Percentiles rank a stretch among this genome's conserved stretches.
Conservation (phyloP, 2,113 vertebrate species). For the Pongo abelii region DNA sequence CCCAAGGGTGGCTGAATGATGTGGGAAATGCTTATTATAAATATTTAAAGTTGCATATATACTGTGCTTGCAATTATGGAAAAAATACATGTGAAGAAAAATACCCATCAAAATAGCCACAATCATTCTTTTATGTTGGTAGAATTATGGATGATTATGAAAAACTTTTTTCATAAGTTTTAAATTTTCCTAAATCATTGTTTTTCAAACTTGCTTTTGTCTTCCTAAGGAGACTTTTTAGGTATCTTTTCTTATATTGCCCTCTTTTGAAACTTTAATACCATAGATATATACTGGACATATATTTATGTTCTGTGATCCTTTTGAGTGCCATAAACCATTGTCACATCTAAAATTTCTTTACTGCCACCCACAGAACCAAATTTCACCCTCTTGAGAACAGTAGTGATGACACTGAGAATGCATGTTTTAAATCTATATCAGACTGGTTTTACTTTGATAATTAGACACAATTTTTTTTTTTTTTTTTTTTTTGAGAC, state of each 20-base stretch:
- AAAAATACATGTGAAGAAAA: conserved; percentile 31
- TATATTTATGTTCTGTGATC: neutral
- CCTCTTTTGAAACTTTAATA: neutral
- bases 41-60: neutral
- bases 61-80: neutral
- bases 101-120: neutral
- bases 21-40: neutral
- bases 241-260: neutral
- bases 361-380: neutral
- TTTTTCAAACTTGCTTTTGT: neutral
- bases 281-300: neutral
- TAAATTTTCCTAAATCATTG: neutral
- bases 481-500: neutral
- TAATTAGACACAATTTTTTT: conserved; percentile 12
- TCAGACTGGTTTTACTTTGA: conserved; percentile 40
- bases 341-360: conserved; percentile 14
- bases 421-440: neutral
- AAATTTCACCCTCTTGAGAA: neutral
- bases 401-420: neutral
- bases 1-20: neutral
- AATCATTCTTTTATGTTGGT: conserved; percentile 5
- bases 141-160: neutral
- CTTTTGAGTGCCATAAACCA: neutral
- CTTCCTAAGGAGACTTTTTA: neutral
- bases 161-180: conserved; percentile 22